These are phyloP conservation scores for Eurystomus glaucurus DNA, from an alignment of 2,797 vertebrate genomes.

Conservation along the genomic window DNA sequence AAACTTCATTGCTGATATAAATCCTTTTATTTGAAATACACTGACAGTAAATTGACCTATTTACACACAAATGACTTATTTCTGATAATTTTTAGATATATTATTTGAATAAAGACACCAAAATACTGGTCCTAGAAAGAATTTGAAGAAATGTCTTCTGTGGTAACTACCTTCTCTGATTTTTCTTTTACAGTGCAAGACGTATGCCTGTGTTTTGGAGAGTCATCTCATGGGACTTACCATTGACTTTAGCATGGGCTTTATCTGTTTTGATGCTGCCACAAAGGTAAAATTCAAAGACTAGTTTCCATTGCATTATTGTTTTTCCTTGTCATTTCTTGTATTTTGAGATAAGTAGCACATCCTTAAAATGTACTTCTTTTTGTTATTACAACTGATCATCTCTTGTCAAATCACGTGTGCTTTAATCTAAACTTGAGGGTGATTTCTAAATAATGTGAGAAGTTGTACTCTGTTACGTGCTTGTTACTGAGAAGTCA, in stretches of 20 bases:
- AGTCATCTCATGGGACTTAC: conserved; percentile 99
- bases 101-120: not conserved
- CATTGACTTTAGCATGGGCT: conserved; percentile 96
- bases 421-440: not conserved
- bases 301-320: not conserved
- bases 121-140: not conserved
- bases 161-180: not conserved
- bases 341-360: not conserved
- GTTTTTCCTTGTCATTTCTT: fast-evolving
- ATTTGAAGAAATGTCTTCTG: not conserved
- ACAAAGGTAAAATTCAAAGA: conserved; percentile 90
- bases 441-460: not conserved
- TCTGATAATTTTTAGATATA: not conserved
- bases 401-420: not conserved
- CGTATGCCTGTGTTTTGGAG: conserved; percentile 96
- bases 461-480: not conserved
- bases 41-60: not conserved
- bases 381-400: not conserved
- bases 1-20: not conserved
- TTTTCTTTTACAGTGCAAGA: conserved; percentile 91
- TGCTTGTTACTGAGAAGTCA: not conserved
- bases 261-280: conserved; percentile 97
- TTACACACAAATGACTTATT: not conserved
- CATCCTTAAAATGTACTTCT: not conserved
- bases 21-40: not conserved